Evolutionary conservation across 92 coral and sea anemone genomes (phyloP), one percentile per base, ranked within the genome.

Genomic region (Porites lobata): DNA sequence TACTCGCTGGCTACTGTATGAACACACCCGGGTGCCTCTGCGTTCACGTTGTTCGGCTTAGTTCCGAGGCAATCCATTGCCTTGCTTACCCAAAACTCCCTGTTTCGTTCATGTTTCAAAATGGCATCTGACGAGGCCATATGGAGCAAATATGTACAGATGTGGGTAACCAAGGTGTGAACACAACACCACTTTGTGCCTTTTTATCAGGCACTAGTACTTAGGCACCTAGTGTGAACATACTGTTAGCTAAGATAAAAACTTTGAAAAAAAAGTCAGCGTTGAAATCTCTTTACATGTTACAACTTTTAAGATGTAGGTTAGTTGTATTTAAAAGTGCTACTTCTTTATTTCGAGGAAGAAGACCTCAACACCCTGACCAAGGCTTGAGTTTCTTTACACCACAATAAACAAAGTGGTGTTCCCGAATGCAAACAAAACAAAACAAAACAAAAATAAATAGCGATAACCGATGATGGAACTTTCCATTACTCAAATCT

Each of bases 401-500:
- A 10, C 4, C 11, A 10, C 15, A 3, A 10, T 56, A 3, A 56
- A 56, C 11, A 14, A 10, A 56, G 15, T 2, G 3, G 61, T 14
- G 17, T 67, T 67, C 4, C 26, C 8, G 43, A 70, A 14, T 19
- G 1, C 1, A 32, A 32, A 7, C 1, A 32, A 32, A 32, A 1
- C 10, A 24, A 26, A 29, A 63, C 75, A 47, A 74, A 74, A 5
- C 61, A 73, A 73, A 50, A 73, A 78, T 24, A 50, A 77, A 72
- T 51, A 47, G 65, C 26, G 13, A 38, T 12, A 38, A 12, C 32
- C 10, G 68, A 56, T 53, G 10, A 51, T 9, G 13, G 18, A 3
- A 8, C 7, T 51, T 11, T 53, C 7, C 29, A 78, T 9, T 24
- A 24, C 59, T 86, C 76, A 91, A 75, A 86, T 85, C 52, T 94